Conservation (phyloP, 2,797 vertebrate genomes). For the Neosilurus mollespiculum region DNA sequence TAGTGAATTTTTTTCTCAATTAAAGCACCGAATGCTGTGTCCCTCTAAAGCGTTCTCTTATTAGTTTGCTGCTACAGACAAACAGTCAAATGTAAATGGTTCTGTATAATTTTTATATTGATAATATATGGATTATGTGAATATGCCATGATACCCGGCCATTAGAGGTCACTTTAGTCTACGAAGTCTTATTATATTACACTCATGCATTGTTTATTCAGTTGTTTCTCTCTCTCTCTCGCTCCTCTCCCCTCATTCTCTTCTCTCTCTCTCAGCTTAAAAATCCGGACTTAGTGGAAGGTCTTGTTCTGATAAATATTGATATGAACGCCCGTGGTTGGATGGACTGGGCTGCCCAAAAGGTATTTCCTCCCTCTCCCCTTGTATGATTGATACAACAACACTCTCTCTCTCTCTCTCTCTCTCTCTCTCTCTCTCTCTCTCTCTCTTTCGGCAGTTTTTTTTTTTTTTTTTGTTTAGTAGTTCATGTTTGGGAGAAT, state of each 20-base stretch:
- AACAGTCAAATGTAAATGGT: no score
- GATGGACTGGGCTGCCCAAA: conserved; percentile 93
- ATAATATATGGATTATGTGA: no score
- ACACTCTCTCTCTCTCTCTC: no score
- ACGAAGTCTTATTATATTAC: neutral
- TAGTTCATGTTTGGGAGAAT: neutral
- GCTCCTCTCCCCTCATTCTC: neutral
- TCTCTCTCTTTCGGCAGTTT: neutral
- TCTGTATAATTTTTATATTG: no score
- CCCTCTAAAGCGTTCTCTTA: no score
- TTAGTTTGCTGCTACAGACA: no score
- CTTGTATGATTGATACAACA: neutral
- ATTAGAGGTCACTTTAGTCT: neutral
- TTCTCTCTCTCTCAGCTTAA: conserved; percentile 66
- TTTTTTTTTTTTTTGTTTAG: neutral
- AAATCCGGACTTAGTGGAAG: conserved; percentile 84
- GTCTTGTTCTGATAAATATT: conserved; percentile 87
- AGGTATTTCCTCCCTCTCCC: conserved; percentile 66
- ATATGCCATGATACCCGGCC: neutral
- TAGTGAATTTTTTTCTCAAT: no score
- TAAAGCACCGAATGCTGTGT: no score
- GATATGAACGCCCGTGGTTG: conserved; percentile 86
- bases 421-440: no score
- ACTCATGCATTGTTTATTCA: neutral
- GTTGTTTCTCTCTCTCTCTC: neutral